A percentile compares a stretch with the other conserved stretches of the same genome.
phyloP scores from a whole-genome alignment of 2,888 invertebrate genomes.

The Lepidochitona cinerea region DNA sequence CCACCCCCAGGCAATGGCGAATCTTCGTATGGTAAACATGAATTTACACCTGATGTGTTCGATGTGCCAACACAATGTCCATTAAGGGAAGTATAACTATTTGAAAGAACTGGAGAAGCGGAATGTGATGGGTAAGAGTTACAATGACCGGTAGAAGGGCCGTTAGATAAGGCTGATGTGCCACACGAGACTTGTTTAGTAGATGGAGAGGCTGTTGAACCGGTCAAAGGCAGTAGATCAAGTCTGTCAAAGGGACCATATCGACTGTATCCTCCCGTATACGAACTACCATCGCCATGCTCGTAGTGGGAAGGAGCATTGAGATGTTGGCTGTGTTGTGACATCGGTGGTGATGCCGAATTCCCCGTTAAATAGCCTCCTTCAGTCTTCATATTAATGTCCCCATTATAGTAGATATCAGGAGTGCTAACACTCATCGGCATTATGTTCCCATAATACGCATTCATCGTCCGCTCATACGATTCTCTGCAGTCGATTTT shows the following conservation, averaged over 20 bases:
- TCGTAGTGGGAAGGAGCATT: neutral
- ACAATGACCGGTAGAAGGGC: neutral
- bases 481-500: neutral
- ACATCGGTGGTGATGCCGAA: neutral
- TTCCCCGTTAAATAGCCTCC: neutral
- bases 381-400: neutral
- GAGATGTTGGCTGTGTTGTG: neutral
- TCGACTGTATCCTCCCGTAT: neutral
- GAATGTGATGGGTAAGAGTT: neutral
- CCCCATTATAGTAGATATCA: neutral
- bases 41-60: neutral
- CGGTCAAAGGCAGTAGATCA: neutral
- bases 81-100: neutral
- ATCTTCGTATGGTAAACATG: neutral
- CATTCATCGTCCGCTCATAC: neutral
- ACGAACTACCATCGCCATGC: neutral
- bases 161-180: neutral
- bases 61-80: neutral
- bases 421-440: neutral
- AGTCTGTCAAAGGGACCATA: constrained; percentile 1
- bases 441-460: neutral
- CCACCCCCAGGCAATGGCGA: neutral
- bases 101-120: neutral
- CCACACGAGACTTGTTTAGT: neutral
- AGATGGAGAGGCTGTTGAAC: neutral